phyloP scores from a whole-genome alignment of 2,113 vertebrate genomes.

The Ageneiosus marmoratus region DNA sequence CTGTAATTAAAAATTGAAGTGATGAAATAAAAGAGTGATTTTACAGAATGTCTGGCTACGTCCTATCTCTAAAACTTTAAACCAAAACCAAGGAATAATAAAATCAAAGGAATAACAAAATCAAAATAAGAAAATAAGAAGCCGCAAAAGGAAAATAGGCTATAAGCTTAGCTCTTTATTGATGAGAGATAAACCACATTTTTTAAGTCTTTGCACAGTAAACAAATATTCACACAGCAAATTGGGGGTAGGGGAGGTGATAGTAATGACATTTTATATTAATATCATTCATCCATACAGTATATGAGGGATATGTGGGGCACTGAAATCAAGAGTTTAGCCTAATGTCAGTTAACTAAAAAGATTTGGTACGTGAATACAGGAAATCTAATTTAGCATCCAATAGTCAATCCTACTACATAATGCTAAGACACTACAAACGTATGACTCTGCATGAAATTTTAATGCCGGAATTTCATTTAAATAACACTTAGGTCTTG shows the following conservation, averaged over 20 bases:
- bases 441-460: not conserved
- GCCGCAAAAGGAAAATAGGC: not conserved
- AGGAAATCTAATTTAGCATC: not conserved
- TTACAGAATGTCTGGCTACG: not conserved
- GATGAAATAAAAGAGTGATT: not conserved
- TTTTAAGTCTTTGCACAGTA: slow-evolving; percentile 84
- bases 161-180: slow-evolving; percentile 27
- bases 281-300: slow-evolving; percentile 39
- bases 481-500: slow-evolving; percentile 6
- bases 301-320: not conserved
- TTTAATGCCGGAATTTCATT: not conserved
- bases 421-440: not conserved
- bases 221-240: slow-evolving; percentile 86
- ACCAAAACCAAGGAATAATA: not conserved
- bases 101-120: not conserved
- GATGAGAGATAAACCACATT: slow-evolving; percentile 61
- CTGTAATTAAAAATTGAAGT: not conserved
- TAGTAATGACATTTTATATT: slow-evolving; percentile 55
- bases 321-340: not conserved
- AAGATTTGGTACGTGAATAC: not conserved
- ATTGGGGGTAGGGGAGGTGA: slow-evolving; percentile 58
- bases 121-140: not conserved
- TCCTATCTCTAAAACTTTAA: not conserved
- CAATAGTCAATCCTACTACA: not conserved
- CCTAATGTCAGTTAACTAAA: not conserved